Evolutionary conservation across 2,888 invertebrate genomes (phyloP).

Genomic region (Mantis religiosa): DNA sequence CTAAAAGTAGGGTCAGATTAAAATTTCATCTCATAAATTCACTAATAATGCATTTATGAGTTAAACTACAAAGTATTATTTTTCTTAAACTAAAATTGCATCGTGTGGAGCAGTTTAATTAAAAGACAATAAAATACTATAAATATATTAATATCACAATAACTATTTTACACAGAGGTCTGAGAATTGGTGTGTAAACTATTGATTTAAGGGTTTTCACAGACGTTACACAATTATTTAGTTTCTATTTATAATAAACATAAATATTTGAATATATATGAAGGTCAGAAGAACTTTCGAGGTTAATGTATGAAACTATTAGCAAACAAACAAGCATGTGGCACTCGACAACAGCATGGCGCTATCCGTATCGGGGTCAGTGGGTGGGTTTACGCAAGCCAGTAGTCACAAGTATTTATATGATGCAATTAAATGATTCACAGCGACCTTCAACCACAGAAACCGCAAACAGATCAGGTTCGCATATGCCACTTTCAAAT

Average conservation of each 20-base stretch:
- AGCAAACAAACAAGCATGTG: background rate
- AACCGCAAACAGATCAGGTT: background rate
- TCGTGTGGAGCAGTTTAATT: no score
- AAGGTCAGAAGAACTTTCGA: background rate
- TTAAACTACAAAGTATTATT: no score
- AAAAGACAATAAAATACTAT: no score
- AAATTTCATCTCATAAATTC: no score
- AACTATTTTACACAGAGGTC: no score
- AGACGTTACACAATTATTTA: no score
- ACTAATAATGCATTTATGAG: no score
- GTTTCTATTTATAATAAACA: background rate
- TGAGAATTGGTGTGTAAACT: no score
- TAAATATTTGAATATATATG: background rate
- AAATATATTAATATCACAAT: no score
- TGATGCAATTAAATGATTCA: background rate
- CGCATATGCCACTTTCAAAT: background rate
- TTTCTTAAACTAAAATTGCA: no score
- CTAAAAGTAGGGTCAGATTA: no score
- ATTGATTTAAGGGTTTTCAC: no score
- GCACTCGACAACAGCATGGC: background rate
- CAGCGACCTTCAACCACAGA: background rate
- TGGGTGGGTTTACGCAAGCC: background rate
- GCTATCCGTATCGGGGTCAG: slow-evolving; percentile 1
- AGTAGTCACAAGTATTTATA: background rate
- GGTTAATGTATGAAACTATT: background rate